Evolutionary conservation across 2,888 invertebrate species (phyloP).

Genomic region (Brenthis hecate): DNA sequence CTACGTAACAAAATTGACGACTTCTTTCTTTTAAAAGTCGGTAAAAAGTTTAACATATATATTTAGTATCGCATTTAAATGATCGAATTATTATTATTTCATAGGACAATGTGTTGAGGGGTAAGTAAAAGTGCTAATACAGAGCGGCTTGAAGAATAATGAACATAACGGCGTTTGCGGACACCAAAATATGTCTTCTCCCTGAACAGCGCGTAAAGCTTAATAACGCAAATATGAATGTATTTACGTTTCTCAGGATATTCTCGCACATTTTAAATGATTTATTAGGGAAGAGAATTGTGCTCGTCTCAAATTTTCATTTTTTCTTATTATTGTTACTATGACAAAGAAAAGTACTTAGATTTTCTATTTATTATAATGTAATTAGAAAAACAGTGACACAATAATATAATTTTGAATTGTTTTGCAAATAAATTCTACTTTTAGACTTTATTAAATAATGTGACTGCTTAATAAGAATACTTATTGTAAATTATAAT

Average conservation of each 20-base stretch:
- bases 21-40: too few relatives aligned
- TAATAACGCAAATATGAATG: slow-evolving; percentile 35
- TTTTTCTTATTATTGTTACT: not conserved
- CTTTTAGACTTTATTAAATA: too few relatives aligned
- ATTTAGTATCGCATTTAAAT: not conserved
- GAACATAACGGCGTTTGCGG: slow-evolving; percentile 24
- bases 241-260: slow-evolving; percentile 32
- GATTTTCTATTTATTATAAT: too few relatives aligned
- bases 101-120: slow-evolving; percentile 14
- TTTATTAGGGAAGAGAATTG: slow-evolving; percentile 18
- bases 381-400: too few relatives aligned
- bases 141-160: slow-evolving; percentile 30
- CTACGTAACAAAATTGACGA: too few relatives aligned
- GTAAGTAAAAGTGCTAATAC: slow-evolving; percentile 28
- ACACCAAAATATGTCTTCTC: slow-evolving; percentile 26
- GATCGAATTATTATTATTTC: not conserved
- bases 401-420: too few relatives aligned
- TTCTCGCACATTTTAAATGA: slow-evolving; percentile 31
- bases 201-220: slow-evolving; percentile 30
- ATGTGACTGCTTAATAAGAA: too few relatives aligned
- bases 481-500: too few relatives aligned
- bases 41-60: too few relatives aligned
- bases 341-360: too few relatives aligned
- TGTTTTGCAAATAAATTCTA: too few relatives aligned
- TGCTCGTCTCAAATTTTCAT: slow-evolving; percentile 6